A percentile compares a stretch with the other conserved stretches of the same genome.
Conservation (phyloP, 2,113 vertebrate genomes). For the Serilophus lunatus region DNA sequence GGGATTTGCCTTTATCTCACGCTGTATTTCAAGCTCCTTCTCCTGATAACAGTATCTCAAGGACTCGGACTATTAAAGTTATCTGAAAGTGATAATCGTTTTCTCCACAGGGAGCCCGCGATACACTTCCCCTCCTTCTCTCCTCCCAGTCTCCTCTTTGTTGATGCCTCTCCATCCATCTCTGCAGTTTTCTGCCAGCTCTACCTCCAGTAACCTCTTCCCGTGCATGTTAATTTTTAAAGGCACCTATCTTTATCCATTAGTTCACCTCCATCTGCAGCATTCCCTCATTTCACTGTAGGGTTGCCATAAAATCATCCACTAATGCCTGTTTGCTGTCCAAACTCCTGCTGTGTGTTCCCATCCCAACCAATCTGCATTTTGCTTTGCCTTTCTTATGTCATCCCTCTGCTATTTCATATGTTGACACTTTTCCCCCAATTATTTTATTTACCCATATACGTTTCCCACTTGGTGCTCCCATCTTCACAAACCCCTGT, state of each 20-base stretch:
- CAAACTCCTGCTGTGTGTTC: conserved; percentile 2
- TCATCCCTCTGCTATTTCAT: neutral
- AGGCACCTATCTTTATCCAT: neutral
- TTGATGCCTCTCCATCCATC: neutral
- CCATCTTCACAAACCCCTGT: neutral
- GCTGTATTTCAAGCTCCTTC: neutral
- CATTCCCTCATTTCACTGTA: conserved; percentile 14
- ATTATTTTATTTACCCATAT: neutral
- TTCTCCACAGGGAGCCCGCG: neutral
- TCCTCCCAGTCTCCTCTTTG: neutral
- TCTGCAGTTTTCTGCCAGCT: neutral
- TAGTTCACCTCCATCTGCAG: neutral
- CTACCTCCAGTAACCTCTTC: neutral
- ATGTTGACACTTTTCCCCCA: neutral
- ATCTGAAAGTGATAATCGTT: neutral
- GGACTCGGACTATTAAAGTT: neutral
- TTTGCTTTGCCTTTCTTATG: neutral
- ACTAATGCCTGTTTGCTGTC: neutral
- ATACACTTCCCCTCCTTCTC: neutral
- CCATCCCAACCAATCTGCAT: neutral
- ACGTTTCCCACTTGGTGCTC: neutral
- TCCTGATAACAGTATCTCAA: conserved; percentile 29
- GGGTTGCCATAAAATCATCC: conserved; percentile 2
- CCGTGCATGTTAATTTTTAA: neutral
- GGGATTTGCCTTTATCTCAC: neutral